These are phyloP conservation scores for Achroia grisella DNA, from an alignment of 1,140 invertebrate species.

Conservation along the genomic window DNA sequence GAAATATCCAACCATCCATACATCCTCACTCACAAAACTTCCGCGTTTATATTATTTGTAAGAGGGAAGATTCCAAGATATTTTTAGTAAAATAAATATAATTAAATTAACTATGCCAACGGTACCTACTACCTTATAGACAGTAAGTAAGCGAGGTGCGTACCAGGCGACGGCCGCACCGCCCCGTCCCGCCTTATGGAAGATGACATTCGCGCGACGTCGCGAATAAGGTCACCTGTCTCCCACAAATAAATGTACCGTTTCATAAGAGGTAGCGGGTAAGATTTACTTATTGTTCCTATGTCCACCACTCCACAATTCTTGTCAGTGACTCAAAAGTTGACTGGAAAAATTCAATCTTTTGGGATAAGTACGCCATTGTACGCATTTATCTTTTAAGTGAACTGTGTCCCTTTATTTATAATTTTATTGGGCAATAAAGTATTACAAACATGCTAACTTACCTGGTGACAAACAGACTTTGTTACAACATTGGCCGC, in stretches of 20 bases:
- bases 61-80: background rate
- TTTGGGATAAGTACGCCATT: no score
- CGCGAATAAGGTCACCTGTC: constrained; percentile 66
- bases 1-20: no score
- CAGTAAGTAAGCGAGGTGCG: constrained; percentile 31
- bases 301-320: no score
- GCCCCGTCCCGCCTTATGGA: constrained; percentile 30
- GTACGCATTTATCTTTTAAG: no score
- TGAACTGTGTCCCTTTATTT: no score
- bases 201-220: constrained; percentile 67
- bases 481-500: no score
- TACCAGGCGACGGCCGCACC: constrained; percentile 44
- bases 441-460: no score
- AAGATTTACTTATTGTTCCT: no score
- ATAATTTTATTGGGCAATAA: no score
- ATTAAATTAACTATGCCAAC: constrained; percentile 17
- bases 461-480: no score
- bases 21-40: background rate
- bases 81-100: background rate
- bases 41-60: background rate
- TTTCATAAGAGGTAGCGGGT: background rate
- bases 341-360: no score
- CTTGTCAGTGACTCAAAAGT: no score
- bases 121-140: constrained; percentile 12
- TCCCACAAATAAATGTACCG: background rate